Evolutionary conservation across 2,113 vertebrate genomes (phyloP), one percentile per base, ranked within the genome.

Genomic region (Clarias gariepinus): DNA sequence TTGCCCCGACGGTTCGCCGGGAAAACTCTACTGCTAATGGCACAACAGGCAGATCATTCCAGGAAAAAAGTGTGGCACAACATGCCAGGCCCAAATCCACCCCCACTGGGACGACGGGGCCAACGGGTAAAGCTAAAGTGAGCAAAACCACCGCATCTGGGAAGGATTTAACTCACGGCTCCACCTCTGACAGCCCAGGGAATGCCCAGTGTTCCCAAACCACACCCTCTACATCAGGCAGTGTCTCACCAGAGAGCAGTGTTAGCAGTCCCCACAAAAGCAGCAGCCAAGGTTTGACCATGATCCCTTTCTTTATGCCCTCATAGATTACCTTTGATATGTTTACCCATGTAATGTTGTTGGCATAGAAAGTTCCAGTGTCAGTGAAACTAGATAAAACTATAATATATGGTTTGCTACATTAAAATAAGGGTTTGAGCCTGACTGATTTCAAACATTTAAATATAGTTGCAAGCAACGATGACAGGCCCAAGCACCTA

Each of bases 31-130:
- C 93, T 66, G 85, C 93, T 89, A 94, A 91, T 69, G 94, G 94
- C 84, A 91, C 93, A 89, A 91, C 87, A 88, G 91, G 91, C 71
- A 96, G 95, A 89, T 94, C 87, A 76, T 78, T 90, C 81, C 95
- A 95, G 28, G 96, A 97, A 81, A 96, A 94, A 91, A 96, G 96
- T 91, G 85, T 91, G 47, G 92, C 87, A 85, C 88, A 92, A 78
- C 96, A 96, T 74, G 96, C 96, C 15, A 96, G 97, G 90, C 96
- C 97, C 68, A 99, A 97, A 93, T 94, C 94, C 41, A 91, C 94
- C 25, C 86, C 94, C 64, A 94, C 90, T 0, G 91, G 90, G 93
- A 78, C 85, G 89, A 94, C 91, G 1, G 86, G 95, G 68, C 91
- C 90, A 53, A 87, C 90, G 88, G 82, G 18, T 28, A 97, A 96